A percentile compares a stretch with the other conserved stretches of the same genome.
phyloP scores from a whole-genome alignment of 2,888 invertebrate genomes.

The Diabrotica balteata region DNA sequence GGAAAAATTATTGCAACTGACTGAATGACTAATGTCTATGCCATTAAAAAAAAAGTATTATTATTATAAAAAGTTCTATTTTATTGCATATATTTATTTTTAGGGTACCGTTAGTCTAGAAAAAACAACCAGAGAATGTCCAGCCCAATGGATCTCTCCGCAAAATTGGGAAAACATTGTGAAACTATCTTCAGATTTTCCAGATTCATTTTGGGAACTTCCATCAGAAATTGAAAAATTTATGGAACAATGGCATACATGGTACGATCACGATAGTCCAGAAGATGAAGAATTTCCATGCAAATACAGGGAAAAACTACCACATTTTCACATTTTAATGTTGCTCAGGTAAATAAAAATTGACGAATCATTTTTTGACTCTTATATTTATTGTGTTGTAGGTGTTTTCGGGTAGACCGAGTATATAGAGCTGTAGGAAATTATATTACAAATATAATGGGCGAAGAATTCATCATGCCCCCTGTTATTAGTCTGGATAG shows the following conservation, averaged over 20 bases:
- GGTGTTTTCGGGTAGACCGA: constrained; percentile 90
- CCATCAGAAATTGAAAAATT: constrained; percentile 67
- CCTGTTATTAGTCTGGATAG: constrained; percentile 84
- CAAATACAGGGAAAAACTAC: constrained; percentile 70
- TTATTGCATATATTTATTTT: constrained; percentile 7
- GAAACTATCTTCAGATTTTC: constrained; percentile 74
- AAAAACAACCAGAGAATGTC: constrained; percentile 71
- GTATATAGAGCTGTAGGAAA: constrained; percentile 85
- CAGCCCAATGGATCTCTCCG: constrained; percentile 75
- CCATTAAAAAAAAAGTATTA: no score
- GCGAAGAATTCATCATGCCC: constrained; percentile 87
- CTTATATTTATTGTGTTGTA: background rate
- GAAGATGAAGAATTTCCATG: constrained; percentile 76
- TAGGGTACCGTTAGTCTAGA: constrained; percentile 73
- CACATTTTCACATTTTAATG: constrained; percentile 78
- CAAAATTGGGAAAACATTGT: constrained; percentile 86
- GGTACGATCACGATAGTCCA: constrained; percentile 86
- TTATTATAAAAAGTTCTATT: background rate
- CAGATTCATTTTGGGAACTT: constrained; percentile 69
- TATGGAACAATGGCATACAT: constrained; percentile 62
- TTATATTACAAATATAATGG: constrained; percentile 83
- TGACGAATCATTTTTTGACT: background rate
- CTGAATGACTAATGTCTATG: no score
- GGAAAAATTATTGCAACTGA: no score
- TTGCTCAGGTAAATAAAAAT: constrained; percentile 62